Percentiles rank a stretch among this genome's conserved stretches.
Conservation (phyloP, 2,888 invertebrate species). For the Tetragonula carbonaria region DNA sequence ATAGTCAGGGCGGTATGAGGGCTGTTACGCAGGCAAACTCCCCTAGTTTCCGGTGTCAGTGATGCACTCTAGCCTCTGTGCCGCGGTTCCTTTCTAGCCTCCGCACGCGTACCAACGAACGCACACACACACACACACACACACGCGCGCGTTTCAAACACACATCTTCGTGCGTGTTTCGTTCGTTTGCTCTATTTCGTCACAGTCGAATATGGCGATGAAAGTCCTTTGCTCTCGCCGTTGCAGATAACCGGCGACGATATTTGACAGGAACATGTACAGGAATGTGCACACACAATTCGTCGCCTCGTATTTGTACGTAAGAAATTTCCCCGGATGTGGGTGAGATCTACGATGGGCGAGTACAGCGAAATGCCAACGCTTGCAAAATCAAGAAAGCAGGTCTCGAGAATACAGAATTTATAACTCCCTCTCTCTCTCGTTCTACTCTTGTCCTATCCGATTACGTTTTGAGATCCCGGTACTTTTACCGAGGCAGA, state of each 20-base stretch:
- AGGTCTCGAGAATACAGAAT: not conserved
- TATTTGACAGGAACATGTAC: not conserved
- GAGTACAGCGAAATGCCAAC: not conserved
- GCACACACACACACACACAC: too few relatives aligned
- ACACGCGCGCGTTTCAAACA: not conserved
- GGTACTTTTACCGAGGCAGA: not conserved
- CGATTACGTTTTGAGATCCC: too few relatives aligned
- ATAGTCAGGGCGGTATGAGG: slow-evolving; percentile 63
- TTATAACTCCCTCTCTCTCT: too few relatives aligned
- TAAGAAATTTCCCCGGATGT: slow-evolving; percentile 63
- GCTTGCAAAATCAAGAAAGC: slow-evolving; percentile 34
- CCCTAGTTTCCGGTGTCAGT: slow-evolving; percentile 77
- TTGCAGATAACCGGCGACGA: slow-evolving; percentile 67
- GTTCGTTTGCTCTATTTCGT: slow-evolving; percentile 65
- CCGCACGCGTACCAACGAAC: not conserved
- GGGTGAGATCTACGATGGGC: slow-evolving; percentile 25
- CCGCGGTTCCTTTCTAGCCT: not conserved
- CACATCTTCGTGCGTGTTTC: slow-evolving; percentile 10
- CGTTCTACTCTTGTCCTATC: too few relatives aligned
- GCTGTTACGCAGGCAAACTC: slow-evolving; percentile 71
- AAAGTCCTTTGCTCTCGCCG: slow-evolving; percentile 35
- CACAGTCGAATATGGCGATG: slow-evolving; percentile 41
- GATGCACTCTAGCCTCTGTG: slow-evolving; percentile 65
- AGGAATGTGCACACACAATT: slow-evolving; percentile 3
- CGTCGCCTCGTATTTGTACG: slow-evolving; percentile 51